A percentile compares a stretch with the other conserved stretches of the same genome.
These are phyloP conservation scores for Austrolebias charrua DNA, from an alignment of 2,797 vertebrate genomes.

Conservation along the genomic window DNA sequence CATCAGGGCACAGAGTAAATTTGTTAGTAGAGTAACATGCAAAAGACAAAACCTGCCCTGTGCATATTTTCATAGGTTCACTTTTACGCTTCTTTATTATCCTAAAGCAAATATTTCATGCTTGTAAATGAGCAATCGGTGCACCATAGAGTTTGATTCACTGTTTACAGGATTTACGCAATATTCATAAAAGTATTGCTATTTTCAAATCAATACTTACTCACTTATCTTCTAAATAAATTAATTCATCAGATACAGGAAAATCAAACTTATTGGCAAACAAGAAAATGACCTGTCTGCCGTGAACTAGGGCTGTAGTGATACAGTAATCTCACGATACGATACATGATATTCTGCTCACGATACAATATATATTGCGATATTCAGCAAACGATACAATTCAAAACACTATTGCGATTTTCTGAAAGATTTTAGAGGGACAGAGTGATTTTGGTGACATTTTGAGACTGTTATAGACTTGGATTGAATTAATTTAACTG, in stretches of 20 bases:
- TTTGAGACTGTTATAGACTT: no score
- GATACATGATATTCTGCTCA: no score
- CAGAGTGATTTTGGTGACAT: no score
- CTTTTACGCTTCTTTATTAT: background rate
- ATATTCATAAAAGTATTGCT: background rate
- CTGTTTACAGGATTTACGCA: background rate
- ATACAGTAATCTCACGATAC: no score
- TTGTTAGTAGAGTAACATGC: conserved; percentile 1
- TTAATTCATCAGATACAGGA: background rate
- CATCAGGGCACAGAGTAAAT: background rate
- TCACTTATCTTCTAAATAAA: background rate
- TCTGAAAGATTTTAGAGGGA: no score
- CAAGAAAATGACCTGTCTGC: conserved; percentile 2
- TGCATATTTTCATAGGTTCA: background rate
- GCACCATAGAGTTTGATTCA: background rate
- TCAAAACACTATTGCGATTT: no score
- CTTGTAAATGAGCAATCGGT: background rate
- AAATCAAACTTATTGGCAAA: conserved; percentile 16
- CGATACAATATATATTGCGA: no score
- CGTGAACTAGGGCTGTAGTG: no score
- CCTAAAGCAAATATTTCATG: background rate
- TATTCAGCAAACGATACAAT: no score
- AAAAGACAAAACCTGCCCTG: conserved; percentile 2
- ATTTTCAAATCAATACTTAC: background rate
- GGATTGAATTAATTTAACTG: no score